Evolutionary conservation across 1,140 invertebrate genomes (phyloP), one percentile per base, ranked within the genome.

Genomic region (Anoplolepis gracilipes): DNA sequence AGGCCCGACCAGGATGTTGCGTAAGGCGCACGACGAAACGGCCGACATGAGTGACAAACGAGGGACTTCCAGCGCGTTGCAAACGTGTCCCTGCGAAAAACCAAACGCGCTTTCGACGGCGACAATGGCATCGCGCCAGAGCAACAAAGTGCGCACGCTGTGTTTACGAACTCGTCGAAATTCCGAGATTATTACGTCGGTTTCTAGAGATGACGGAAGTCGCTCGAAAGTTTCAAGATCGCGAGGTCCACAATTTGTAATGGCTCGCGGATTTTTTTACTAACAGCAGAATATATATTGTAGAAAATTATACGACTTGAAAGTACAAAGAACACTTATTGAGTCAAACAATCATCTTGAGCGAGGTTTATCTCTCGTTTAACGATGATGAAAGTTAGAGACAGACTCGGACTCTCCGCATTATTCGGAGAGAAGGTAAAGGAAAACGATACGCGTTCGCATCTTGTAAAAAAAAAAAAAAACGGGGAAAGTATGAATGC

Each of bases 111-210:
- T 88, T 88, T 87, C 87, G 87, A 33, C 61, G 42, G 36, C 25
- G 42, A 88, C 86, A 73, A 85, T 79, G 82, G 70, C 86, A 85
- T 10, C 55, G 55, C 64, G 87, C 86, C 87, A 88, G 42, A 25
- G 46, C 49, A 72, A 85, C 65, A 39, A 73, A 49, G 19, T 19
- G 42, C 13, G 25, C 42, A 22, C 84, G 76, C 28, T 70, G 84
- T 39, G 13, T 57, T n/a, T n/a, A 36, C 65, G 13, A 57, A 25
- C 22, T 57, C 42, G 33, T 30, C 65, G 25, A 81, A 72, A 70
- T 30, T 10, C 33, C 42, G 7, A 1, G 22, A 81, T 81, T 64
- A 55, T 73, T 42, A 25, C 46, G 46, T 46, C 25, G 59, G 36
- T 84, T 86, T 82, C 30, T 59, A 30, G 19, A 13, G 19, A 13